Evolutionary conservation across 23 tunicate species (phyloP).

Genomic region (Oikopleura albicans): DNA sequence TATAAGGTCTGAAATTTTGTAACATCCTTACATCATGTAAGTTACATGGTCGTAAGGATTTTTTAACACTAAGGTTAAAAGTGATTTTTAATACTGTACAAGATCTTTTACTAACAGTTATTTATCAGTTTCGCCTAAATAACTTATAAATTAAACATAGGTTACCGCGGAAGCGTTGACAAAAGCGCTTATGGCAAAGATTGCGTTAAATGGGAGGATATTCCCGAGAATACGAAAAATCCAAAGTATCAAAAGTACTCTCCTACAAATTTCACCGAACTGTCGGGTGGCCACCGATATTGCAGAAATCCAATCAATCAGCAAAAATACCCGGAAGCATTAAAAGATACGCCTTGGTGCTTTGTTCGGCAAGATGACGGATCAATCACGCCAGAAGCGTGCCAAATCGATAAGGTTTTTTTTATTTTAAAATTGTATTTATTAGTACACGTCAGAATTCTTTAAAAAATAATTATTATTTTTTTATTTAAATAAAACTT

Average conservation of each 20-base stretch:
- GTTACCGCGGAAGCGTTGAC: slow-evolving; percentile 1
- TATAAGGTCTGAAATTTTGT: too few relatives aligned
- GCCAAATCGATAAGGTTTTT: not conserved
- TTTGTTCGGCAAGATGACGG: not conserved
- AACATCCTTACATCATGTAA: too few relatives aligned
- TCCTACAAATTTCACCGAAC: not conserved
- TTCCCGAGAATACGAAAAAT: not conserved
- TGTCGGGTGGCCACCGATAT: not conserved
- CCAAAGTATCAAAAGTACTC: not conserved
- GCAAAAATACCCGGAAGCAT: not conserved
- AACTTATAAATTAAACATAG: too few relatives aligned
- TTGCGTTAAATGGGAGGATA: slow-evolving; percentile 6
- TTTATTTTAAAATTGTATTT: too few relatives aligned
- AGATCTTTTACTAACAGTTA: too few relatives aligned
- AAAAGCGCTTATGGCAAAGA: not conserved
- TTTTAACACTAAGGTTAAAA: too few relatives aligned
- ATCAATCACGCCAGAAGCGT: not conserved
- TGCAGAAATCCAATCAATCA: slow-evolving; percentile 1
- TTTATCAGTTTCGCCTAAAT: too few relatives aligned
- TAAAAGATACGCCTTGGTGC: not conserved
- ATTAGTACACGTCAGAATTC: too few relatives aligned
- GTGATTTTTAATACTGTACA: too few relatives aligned
- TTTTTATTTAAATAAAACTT: too few relatives aligned
- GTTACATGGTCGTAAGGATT: too few relatives aligned
- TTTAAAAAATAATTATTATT: too few relatives aligned